Conservation (phyloP, 2,888 invertebrate genomes). For the Drosophila flavopinicola region DNA sequence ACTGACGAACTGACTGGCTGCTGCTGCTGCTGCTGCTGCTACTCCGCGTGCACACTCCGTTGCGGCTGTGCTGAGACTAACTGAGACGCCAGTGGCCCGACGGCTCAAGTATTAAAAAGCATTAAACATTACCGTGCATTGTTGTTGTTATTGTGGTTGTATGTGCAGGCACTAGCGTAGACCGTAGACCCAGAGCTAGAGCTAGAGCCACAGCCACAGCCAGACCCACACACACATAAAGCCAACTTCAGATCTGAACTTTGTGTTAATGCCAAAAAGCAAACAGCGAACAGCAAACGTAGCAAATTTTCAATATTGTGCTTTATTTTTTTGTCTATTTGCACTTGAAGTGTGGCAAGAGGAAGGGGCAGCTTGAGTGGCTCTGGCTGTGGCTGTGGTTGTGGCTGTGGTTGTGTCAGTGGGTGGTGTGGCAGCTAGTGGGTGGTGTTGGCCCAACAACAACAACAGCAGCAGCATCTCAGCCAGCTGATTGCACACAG, state of each 20-base stretch:
- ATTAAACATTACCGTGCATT: conserved; percentile 75
- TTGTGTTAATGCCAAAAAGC: conserved; percentile 76
- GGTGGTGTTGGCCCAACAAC: conserved; percentile 24
- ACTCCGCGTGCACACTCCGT: conserved; percentile 84
- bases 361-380: conserved; percentile 11
- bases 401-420: conserved; percentile 25
- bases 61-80: conserved; percentile 85
- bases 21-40: conserved; percentile 52
- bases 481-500: conserved; percentile 42
- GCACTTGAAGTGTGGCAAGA: conserved; percentile 10
- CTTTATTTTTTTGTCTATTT: conserved; percentile 12
- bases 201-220: conserved; percentile 11
- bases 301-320: conserved; percentile 45
- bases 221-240: conserved; percentile 18
- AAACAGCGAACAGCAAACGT: conserved; percentile 55
- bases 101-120: conserved; percentile 83
- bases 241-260: conserved; percentile 64
- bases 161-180: conserved; percentile 43
- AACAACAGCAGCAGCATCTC: conserved; percentile 37
- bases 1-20: conserved; percentile 10
- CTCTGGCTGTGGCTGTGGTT: conserved; percentile 20
- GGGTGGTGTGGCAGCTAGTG: conserved; percentile 19
- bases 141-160: conserved; percentile 44
- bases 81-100: conserved; percentile 79
- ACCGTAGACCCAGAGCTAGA: conserved; percentile 24